Conservation (phyloP, 2,888 invertebrate genomes). For the Euspilapteryx auroguttella region DNA sequence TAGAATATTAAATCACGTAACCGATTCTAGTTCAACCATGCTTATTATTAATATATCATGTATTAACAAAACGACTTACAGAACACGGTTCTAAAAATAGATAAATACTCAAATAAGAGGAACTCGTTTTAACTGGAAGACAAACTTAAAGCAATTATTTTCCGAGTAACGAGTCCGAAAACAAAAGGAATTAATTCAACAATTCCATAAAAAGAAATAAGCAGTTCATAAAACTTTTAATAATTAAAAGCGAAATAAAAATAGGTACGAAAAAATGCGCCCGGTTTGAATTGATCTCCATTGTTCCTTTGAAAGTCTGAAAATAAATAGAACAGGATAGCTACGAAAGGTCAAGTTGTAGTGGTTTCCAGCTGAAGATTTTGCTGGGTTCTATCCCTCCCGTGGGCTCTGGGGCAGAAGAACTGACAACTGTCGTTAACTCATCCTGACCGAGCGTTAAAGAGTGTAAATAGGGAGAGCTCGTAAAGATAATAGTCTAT, state of each 20-base stretch:
- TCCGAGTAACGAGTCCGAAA: conserved; percentile 13
- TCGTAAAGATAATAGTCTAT: conserved; percentile 20
- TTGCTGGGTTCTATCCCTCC: conserved; percentile 15
- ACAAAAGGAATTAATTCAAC: conserved; percentile 57
- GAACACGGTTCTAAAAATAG: too few relatives aligned
- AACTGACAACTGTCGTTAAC: conserved; percentile 54
- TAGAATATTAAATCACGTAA: too few relatives aligned
- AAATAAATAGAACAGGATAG: too few relatives aligned
- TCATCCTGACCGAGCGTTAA: conserved; percentile 38
- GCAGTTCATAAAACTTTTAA: conserved; percentile 59
- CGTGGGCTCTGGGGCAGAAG: conserved; percentile 19
- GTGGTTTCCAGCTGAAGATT: conserved; percentile 14
- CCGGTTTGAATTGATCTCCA: conserved; percentile 19
- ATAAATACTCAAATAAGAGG: too few relatives aligned
- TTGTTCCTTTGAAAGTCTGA: conserved; percentile 3
- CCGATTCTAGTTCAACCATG: too few relatives aligned
- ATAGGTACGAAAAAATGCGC: conserved; percentile 26
- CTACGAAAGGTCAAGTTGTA: too few relatives aligned
- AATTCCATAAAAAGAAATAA: conserved; percentile 55
- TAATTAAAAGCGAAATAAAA: conserved; percentile 58
- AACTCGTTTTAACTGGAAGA: too few relatives aligned
- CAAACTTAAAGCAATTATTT: conserved; percentile 3
- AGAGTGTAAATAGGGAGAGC: conserved; percentile 41
- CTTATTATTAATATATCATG: too few relatives aligned
- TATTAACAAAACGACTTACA: too few relatives aligned